A percentile compares a stretch with the other conserved stretches of the same genome.
Evolutionary conservation across 2,888 invertebrate species (phyloP).

Genomic region (Eupithecia tripunctaria): DNA sequence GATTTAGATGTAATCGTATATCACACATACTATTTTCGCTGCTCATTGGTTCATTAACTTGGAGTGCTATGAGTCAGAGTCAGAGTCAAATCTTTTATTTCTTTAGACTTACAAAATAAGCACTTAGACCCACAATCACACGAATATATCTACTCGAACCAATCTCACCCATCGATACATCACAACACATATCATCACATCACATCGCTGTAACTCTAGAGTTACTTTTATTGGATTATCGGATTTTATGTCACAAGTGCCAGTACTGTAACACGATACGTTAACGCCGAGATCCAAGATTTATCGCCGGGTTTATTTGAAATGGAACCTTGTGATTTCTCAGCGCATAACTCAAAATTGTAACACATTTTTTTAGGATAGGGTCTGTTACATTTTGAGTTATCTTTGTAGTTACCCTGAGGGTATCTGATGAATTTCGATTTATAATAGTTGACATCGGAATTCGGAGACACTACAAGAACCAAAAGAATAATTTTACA

Average conservation of each 20-base stretch:
- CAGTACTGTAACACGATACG: background rate
- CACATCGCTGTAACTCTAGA: background rate
- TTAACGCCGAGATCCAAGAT: constrained; percentile 5
- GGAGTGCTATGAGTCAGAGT: too few relatives aligned
- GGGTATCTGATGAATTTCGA: background rate
- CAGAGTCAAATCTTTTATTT: too few relatives aligned
- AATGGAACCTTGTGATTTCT: constrained; percentile 5
- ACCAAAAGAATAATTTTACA: too few relatives aligned
- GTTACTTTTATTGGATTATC: constrained; percentile 3
- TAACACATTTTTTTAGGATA: background rate
- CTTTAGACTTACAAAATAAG: too few relatives aligned
- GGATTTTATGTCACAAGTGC: background rate
- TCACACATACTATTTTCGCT: too few relatives aligned
- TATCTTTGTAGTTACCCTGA: background rate
- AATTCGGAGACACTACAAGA: too few relatives aligned
- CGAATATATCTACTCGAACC: background rate
- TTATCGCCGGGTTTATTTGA: constrained; percentile 8
- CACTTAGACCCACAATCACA: too few relatives aligned
- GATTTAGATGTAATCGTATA: too few relatives aligned
- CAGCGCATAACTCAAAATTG: background rate
- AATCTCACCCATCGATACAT: background rate
- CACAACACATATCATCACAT: background rate
- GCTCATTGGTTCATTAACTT: too few relatives aligned
- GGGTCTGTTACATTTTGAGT: background rate
- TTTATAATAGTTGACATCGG: too few relatives aligned